Evolutionary conservation across 1,140 invertebrate genomes (phyloP), one percentile per base, ranked within the genome.

Genomic region (Caerostris extrusa): DNA sequence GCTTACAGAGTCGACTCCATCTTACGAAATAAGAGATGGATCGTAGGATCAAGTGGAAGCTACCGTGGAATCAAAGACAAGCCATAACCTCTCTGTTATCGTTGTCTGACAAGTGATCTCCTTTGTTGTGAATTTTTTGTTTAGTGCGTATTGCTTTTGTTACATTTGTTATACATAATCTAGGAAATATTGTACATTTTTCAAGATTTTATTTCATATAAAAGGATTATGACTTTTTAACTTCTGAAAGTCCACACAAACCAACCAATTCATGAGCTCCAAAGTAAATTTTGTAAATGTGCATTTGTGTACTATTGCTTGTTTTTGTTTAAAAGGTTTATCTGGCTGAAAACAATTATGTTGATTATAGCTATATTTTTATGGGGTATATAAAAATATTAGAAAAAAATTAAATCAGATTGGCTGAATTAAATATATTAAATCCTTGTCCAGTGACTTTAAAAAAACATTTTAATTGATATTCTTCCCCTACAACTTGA

Each of bases 1-100:
- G n/a, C n/a, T n/a, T n/a, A n/a, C n/a, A n/a, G n/a, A n/a, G n/a
- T n/a, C n/a, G n/a, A n/a, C n/a, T 19, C 92, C 92, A 53, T 14
- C 85, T 2, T 93, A 88, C 56, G 92, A 93, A 56, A 34, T n/a
- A 53, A 64, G 92, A 93, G 81, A 69, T 93, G 3, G n/a, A 93
- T 93, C 64, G 4, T 81, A 0, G 71, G 92, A 7, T 85, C 89
- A 0, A 34, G 89, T n/a, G 85, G 89, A 82, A 93, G 34, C 56
- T 71, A 67, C 53, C 83, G 71, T n/a, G 86, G 92, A 7, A 93
- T 89, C 55, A 93, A 93, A 64, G 92, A 8, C 85, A 93, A 93
- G 92, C 71, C 17, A 88, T 82, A 17, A 61, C 92, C 6, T 88
- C 92, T 14, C 67, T 93, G 5, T 69, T 93, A 5, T 58, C 85